Base-by-base conservation (phyloP, 2,113 vertebrate genomes). In the Daboia siamensis region DNA sequence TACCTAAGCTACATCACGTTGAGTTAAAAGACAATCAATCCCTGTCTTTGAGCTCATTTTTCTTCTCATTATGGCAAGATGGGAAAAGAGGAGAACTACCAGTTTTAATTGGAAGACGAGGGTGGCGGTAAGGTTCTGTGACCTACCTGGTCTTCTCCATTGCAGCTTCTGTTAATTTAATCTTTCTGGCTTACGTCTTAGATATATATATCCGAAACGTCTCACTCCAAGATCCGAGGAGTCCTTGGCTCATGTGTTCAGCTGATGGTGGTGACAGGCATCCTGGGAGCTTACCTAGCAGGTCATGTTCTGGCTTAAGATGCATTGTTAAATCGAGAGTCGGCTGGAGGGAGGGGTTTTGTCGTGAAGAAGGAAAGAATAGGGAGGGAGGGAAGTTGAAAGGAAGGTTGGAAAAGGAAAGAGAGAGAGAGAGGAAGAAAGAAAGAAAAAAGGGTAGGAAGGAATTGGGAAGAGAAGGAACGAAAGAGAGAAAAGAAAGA, bases 231-330 rank as follows among this genome's bases (percentile, higher is more conserved):
- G 1, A 97, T 99, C 15, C 98, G 99, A 33, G 99, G 99, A 1
- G 96, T 96, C 46, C 95, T 99, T 0, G 99, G 99, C 87, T 99
- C 98, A 61, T 99, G 98, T 55, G 98, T 99, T 91, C 99, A 99
- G 95, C 97, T 99, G 94, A 99, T 99, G 98, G 99, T 99, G 90
- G 99, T 99, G 92, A 96, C 91, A 0, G 99, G 99, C 91, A 99
- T 99, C 96, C 96, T 99, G 96, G 97, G 98, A 95, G 98, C 98
- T 44, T 99, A 99, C n/a, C 5, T 98, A 20, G 98, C 98, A 98
- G 99, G 99, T 44, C 74, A 39, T 1, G 17, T 9, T 21, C 17
- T 21, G 33, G 17, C 17, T 80, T 80, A 80, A 39, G 17, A 44
- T 44, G 2, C 17, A 0, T 21, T 8, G 33, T 80, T 21, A 44